These are phyloP conservation scores for Sula dactylatra DNA, from an alignment of 2,113 vertebrate genomes.

Conservation along the genomic window DNA sequence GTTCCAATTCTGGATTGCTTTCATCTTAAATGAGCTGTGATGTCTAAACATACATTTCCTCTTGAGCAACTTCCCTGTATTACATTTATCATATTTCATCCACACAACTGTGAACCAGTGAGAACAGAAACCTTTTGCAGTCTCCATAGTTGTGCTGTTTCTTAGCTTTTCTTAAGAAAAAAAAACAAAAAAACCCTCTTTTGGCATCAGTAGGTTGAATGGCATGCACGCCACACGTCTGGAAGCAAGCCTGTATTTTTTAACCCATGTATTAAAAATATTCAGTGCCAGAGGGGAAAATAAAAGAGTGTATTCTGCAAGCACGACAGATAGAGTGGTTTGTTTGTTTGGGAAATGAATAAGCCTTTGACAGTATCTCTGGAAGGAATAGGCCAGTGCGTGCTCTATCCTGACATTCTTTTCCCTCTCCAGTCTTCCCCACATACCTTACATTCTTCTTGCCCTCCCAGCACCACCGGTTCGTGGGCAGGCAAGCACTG, in stretches of 20 bases:
- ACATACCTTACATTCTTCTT: slow-evolving; percentile 68
- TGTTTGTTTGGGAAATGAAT: slow-evolving; percentile 69
- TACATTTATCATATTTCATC: background rate
- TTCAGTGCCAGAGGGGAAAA: slow-evolving; percentile 32
- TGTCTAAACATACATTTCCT: slow-evolving; percentile 16
- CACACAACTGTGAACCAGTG: background rate
- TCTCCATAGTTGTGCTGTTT: background rate
- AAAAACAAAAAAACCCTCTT: background rate
- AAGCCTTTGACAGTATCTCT: slow-evolving; percentile 63
- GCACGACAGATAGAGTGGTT: background rate
- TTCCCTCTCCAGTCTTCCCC: slow-evolving; percentile 17
- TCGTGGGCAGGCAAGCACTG: background rate
- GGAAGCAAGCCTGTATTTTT: slow-evolving; percentile 23
- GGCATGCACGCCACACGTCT: background rate
- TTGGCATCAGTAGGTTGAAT: slow-evolving; percentile 35
- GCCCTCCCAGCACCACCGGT: background rate
- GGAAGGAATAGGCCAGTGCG: background rate
- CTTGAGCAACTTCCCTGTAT: slow-evolving; percentile 11
- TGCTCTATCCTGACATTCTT: slow-evolving; percentile 46
- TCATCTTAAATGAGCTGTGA: slow-evolving; percentile 2
- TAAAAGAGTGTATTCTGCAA: slow-evolving; percentile 5
- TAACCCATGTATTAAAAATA: slow-evolving; percentile 8
- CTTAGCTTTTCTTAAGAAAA: background rate
- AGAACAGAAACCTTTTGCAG: background rate
- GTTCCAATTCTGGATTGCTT: background rate